Conservation (phyloP, 2,888 invertebrate genomes). For the Cybosia mesomella region DNA sequence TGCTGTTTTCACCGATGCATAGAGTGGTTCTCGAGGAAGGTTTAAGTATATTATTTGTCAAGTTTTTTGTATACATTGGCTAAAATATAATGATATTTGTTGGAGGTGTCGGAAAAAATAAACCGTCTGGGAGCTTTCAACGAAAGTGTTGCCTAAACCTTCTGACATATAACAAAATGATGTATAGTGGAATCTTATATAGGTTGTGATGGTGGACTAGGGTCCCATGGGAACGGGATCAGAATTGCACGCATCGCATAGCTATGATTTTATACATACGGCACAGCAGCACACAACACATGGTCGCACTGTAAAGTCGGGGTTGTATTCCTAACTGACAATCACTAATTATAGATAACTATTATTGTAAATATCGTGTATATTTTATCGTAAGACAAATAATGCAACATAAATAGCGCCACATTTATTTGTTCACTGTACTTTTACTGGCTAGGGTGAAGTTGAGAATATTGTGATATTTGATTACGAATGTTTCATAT, state of each 20-base stretch:
- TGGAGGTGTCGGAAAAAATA: too few relatives aligned
- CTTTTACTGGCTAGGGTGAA: slow-evolving; percentile 20
- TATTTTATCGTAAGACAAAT: slow-evolving; percentile 47
- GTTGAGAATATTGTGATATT: neutral
- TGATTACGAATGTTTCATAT: too few relatives aligned
- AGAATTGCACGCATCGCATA: neutral
- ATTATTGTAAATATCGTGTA: slow-evolving; percentile 71
- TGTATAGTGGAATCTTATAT: too few relatives aligned
- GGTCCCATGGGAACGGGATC: neutral
- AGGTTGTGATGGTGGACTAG: too few relatives aligned
- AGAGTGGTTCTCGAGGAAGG: too few relatives aligned
- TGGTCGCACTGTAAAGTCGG: slow-evolving; percentile 33
- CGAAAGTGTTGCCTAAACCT: too few relatives aligned
- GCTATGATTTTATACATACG: neutral
- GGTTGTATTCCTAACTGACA: slow-evolving; percentile 54
- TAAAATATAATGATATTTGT: too few relatives aligned
- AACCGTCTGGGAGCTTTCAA: too few relatives aligned
- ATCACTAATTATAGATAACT: slow-evolving; percentile 51
- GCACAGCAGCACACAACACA: slow-evolving; percentile 16
- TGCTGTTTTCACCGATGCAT: too few relatives aligned
- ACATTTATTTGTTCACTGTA: slow-evolving; percentile 31
- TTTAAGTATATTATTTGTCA: too few relatives aligned
- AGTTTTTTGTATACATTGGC: too few relatives aligned
- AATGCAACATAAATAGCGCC: slow-evolving; percentile 54
- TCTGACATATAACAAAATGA: too few relatives aligned